These are phyloP conservation scores for Gobiocypris rarus DNA, from an alignment of 2,113 vertebrate genomes.

Conservation along the genomic window DNA sequence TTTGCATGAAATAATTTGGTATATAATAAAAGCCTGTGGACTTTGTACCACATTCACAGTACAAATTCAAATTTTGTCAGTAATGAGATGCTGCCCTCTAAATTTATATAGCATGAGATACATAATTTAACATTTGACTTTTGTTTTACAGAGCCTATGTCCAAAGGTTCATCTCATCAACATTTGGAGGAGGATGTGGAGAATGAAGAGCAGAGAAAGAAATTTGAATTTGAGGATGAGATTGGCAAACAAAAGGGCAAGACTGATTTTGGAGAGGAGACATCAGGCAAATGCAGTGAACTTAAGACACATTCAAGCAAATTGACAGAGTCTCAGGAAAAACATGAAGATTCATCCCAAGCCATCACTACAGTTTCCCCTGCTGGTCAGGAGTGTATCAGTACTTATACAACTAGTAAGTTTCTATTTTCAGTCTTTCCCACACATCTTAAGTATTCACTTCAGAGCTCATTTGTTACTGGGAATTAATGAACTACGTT, in stretches of 20 bases:
- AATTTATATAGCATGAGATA: neutral
- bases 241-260: constrained; percentile 23
- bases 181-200: constrained; percentile 53
- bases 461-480: too few relatives aligned
- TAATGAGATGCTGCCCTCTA: neutral
- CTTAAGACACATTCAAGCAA: constrained; percentile 35
- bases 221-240: constrained; percentile 69
- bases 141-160: constrained; percentile 69
- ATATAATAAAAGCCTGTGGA: too few relatives aligned
- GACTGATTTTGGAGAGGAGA: neutral
- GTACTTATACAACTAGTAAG: constrained; percentile 56
- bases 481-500: too few relatives aligned
- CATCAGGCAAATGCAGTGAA: neutral
- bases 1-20: too few relatives aligned
- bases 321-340: constrained; percentile 28
- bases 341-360: neutral
- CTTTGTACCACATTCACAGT: too few relatives aligned
- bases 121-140: neutral
- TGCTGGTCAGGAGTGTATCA: constrained; percentile 59
- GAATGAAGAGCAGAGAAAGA: constrained; percentile 71
- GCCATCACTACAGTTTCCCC: constrained; percentile 27
- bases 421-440: neutral
- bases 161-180: constrained; percentile 61
- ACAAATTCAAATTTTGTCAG: neutral
- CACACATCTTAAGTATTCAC: too few relatives aligned